Evolutionary conservation across 2,888 invertebrate species (phyloP).

Genomic region (Patella pellucida): DNA sequence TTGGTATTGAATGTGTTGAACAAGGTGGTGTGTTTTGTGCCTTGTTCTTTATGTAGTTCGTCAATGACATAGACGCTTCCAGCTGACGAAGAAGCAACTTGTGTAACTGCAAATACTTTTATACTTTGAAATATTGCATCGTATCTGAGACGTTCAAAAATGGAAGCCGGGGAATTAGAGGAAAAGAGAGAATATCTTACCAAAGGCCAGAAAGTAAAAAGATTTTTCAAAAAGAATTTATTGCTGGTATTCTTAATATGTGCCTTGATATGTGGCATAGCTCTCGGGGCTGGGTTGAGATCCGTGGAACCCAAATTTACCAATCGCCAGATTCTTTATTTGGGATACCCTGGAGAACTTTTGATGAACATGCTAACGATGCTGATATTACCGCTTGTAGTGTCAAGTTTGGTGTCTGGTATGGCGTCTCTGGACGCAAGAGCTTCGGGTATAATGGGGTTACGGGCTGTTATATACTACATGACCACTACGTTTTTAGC

Average conservation of each 20-base stretch:
- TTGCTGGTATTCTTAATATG: slow-evolving; percentile 76
- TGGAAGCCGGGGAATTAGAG: background rate
- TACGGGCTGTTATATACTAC: slow-evolving; percentile 89
- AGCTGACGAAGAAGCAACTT: no score
- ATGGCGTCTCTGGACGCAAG: slow-evolving; percentile 90
- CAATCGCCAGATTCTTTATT: slow-evolving; percentile 74
- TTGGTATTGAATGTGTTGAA: slow-evolving; percentile 1
- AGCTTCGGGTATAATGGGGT: slow-evolving; percentile 88
- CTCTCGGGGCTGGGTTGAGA: slow-evolving; percentile 75
- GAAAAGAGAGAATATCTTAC: slow-evolving; percentile 1
- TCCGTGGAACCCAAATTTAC: slow-evolving; percentile 77
- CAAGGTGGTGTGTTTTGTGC: background rate
- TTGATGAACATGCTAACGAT: slow-evolving; percentile 79
- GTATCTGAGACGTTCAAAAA: no score
- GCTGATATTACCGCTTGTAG: slow-evolving; percentile 79
- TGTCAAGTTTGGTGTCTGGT: slow-evolving; percentile 77
- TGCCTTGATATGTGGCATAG: slow-evolving; percentile 73
- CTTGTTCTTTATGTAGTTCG: background rate
- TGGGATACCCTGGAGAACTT: slow-evolving; percentile 79
- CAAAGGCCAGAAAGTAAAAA: slow-evolving; percentile 15
- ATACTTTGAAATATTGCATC: no score
- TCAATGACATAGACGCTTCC: background rate
- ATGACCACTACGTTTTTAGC: slow-evolving; percentile 91
- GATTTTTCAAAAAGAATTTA: slow-evolving; percentile 66
- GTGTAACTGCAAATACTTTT: no score